Evolutionary conservation across 1,140 invertebrate species (phyloP), one percentile per base, ranked within the genome.

Genomic region (Anastrepha ludens): DNA sequence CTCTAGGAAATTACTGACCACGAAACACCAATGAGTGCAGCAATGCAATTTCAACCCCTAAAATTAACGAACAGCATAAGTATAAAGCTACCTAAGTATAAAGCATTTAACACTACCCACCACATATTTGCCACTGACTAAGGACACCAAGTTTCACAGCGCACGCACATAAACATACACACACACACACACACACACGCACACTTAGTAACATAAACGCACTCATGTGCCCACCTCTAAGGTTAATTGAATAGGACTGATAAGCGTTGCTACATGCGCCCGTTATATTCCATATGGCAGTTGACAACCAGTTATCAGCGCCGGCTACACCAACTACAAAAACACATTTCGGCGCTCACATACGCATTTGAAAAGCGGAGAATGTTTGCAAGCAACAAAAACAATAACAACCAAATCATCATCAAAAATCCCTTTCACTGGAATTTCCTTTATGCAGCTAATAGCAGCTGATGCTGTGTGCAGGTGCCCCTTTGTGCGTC

Each of bases 41-140:
- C 47, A 88, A 88, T 88, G 87, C 85, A 88, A 41, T 86, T 86
- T 86, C 87, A 88, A 86, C 87, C 87, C 87, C 70, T 86, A 88
- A 88, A 44, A 9, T 2, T 55, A 44, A 5, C 55, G 39, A n/a
- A 39, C 29, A 59, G 3, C 55, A 59, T n/a, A 29, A 86, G 86
- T 15, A 67, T 7, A 64, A 29, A 86, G 29, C 29, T 29, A 29
- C 29, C 29, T n/a, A 29, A 86, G 86, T 15, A 67, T 11, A 59
- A 59, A 50, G n/a, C 47, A 59, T 29, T 55, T 55, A 55, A 55
- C 50, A 55, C 50, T 55, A 8, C 29, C 29, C 29, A 29, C 29
- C 29, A 29, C 29, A 29, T 29, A 29, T 29, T 29, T 29, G 29
- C 29, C 29, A 29, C 29, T 29, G 29, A 29, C 29, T 29, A 29